phyloP scores from a whole-genome alignment of 2,888 invertebrate genomes.

The Aproaerema taeniolella region DNA sequence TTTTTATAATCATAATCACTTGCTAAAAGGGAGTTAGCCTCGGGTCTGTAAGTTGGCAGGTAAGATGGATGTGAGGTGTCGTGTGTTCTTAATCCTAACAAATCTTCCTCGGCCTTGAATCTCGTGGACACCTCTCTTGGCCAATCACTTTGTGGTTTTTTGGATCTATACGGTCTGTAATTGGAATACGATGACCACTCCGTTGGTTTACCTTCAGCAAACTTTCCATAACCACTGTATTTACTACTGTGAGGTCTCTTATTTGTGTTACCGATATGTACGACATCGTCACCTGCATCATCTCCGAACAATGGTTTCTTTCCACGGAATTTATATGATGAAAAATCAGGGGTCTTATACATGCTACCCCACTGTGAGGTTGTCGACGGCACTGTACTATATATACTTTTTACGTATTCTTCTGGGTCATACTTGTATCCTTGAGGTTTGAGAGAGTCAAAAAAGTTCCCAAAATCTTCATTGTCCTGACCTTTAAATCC shows the following conservation, averaged over 20 bases:
- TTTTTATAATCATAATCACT: constrained; percentile 58
- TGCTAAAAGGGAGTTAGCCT: constrained; percentile 33
- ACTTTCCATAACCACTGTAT: constrained; percentile 35
- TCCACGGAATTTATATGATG: constrained; percentile 39
- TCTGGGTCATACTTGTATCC: constrained; percentile 36
- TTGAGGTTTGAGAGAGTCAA: constrained; percentile 34
- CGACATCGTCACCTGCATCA: constrained; percentile 43
- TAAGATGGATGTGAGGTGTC: constrained; percentile 59
- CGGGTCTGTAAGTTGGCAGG: constrained; percentile 49
- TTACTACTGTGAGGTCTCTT: constrained; percentile 41
- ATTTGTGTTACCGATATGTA: constrained; percentile 62
- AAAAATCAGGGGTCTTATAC: constrained; percentile 45
- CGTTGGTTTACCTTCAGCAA: constrained; percentile 35
- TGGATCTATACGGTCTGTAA: constrained; percentile 41
- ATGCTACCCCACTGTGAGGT: constrained; percentile 55
- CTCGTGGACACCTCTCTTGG: constrained; percentile 44
- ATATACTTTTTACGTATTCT: constrained; percentile 47
- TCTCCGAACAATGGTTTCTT: constrained; percentile 40
- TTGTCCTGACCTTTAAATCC: constrained; percentile 34
- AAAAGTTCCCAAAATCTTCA: constrained; percentile 32
- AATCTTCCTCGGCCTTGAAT: constrained; percentile 66
- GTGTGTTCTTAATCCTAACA: constrained; percentile 63
- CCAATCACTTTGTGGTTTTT: constrained; percentile 46
- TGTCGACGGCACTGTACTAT: constrained; percentile 39
- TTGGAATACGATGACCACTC: constrained; percentile 40